Conservation (phyloP, 2,797 vertebrate species). For the Podargus strigoides region DNA sequence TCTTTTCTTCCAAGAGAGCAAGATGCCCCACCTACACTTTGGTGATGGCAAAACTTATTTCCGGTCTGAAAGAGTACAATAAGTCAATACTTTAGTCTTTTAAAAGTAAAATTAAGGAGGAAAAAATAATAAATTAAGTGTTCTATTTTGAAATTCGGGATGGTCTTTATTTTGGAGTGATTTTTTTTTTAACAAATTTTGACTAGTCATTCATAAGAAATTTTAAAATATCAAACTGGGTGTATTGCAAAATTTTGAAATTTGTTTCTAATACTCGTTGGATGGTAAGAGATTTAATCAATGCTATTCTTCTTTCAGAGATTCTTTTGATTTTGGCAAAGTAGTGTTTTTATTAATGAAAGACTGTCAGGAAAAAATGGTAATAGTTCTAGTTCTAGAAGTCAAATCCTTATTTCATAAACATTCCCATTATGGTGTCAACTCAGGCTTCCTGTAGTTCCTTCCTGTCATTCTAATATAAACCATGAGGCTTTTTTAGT, state of each 20-base stretch:
- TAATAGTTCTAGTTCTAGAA: neutral
- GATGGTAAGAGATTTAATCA: neutral
- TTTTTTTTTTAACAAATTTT: neutral
- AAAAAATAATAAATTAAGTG: neutral
- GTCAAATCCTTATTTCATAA: neutral
- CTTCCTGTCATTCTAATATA: neutral
- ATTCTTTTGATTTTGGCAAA: neutral
- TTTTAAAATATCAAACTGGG: neutral
- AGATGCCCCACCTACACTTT: neutral
- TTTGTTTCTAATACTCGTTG: neutral
- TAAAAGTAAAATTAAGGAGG: fast-evolving
- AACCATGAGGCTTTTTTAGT: neutral
- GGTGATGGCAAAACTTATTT: neutral
- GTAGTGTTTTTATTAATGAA: neutral
- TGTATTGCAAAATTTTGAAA: neutral
- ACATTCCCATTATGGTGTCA: neutral
- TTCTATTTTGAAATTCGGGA: neutral
- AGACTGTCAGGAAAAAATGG: neutral
- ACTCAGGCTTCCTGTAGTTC: neutral
- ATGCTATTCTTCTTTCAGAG: neutral
- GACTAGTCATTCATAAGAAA: neutral
- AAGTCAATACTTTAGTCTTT: neutral
- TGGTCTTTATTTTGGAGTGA: neutral
- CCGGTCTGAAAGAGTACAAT: neutral
- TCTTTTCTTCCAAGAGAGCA: neutral